These are phyloP conservation scores for Ceyx margarethae DNA, from an alignment of 2,113 vertebrate species.

Conservation along the genomic window DNA sequence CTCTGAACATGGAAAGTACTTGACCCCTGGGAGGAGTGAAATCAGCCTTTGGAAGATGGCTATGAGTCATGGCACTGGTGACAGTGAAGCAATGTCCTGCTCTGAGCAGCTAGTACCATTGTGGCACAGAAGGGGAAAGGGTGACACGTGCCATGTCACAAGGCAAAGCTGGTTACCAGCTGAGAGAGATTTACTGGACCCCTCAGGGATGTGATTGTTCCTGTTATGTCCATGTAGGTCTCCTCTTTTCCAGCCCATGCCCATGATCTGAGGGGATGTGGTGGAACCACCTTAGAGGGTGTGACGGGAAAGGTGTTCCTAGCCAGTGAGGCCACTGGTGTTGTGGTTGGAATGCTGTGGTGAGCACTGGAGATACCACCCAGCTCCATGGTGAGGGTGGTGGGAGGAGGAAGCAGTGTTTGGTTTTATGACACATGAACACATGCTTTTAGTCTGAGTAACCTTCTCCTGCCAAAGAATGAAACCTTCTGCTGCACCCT, in stretches of 20 bases:
- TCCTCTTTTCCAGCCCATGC: background rate
- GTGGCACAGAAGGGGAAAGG: background rate
- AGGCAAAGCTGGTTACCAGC: background rate
- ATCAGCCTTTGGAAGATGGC: background rate
- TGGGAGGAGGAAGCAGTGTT: background rate
- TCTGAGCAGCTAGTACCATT: background rate
- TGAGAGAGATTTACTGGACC: background rate
- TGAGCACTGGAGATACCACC: background rate
- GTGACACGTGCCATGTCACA: fast-evolving
- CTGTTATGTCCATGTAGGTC: fast-evolving
- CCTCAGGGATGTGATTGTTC: background rate
- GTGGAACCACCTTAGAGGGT: background rate
- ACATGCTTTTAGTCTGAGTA: slow-evolving; percentile 16
- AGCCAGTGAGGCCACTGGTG: fast-evolving
- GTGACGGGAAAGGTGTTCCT: background rate
- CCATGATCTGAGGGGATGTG: background rate
- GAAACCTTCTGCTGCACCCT: background rate
- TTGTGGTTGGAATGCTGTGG: background rate
- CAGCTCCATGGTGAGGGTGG: background rate
- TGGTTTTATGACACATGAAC: background rate
- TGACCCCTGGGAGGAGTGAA: background rate
- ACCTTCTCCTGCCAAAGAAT: background rate
- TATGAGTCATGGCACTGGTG: background rate
- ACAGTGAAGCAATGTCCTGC: background rate
- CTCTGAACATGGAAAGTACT: background rate